Evolutionary conservation across 2,888 invertebrate genomes (phyloP), one percentile per base, ranked within the genome.

Genomic region (Electrophaes corylata): DNA sequence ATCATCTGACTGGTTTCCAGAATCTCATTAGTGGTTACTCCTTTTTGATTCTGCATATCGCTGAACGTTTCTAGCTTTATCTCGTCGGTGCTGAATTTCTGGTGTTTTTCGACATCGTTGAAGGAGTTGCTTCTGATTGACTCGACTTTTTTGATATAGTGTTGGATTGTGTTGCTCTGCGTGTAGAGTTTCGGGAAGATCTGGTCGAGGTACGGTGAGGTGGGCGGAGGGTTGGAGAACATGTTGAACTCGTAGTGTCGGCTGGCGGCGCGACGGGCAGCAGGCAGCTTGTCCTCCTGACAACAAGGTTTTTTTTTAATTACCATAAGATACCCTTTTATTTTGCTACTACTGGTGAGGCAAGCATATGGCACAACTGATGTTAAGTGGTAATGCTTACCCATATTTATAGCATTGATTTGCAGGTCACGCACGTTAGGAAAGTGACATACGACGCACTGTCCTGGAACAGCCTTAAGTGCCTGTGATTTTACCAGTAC

Each of bases 181-280:
- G 69, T 53, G 69, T 86, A 85, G 0, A 87, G 73, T 1, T 71
- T 64, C 0, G 86, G 84, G 66, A 76, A 83, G 61, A 71, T 18
- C 3, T 54, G 39, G 0, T 49, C 52, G 12, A 81, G 69, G 61
- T 66, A 83, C 3, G 60, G n/a, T 0, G 84, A 80, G 1, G 63
- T 65, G 0, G 84, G 81, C 0, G 86, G 84, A 0, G 65, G 65
- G n/a, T 67, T 70, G 11, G 65, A 57, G 56, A 83, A 76, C 39
- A 86, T 73, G 16, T 76, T 66, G 64, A 81, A 77, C 52, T 87
- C 87, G 54, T 70, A 72, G 20, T 75, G 71, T 3, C 84, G 81
- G 66, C 86, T 86, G 14, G 65, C 23, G 0, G 78, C 73, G 2
- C 84, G 73, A 2, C 64, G 62, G 23, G 77, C 75, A 0, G 68